Conservation (phyloP, 2,113 vertebrate species). For the Papio anubis region DNA sequence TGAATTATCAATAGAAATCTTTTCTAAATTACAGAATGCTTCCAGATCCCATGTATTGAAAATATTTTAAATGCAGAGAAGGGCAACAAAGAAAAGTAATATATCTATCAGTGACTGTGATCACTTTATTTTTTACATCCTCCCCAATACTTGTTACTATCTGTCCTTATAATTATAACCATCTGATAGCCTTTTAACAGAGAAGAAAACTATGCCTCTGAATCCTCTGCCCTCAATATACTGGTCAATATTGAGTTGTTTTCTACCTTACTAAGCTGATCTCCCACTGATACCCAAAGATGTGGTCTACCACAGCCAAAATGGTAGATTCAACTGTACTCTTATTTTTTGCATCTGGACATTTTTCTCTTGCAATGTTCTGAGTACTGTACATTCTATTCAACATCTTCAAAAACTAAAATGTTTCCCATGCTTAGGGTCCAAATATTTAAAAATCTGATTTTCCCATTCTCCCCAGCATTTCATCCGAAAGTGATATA, state of each 20-base stretch:
- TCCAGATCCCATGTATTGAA: background rate
- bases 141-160: too few relatives aligned
- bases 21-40: background rate
- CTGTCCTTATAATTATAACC: too few relatives aligned
- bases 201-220: background rate
- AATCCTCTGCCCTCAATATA: background rate
- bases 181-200: background rate
- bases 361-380: background rate
- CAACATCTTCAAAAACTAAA: background rate
- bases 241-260: background rate
- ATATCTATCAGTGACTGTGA: background rate
- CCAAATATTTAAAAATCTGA: background rate
- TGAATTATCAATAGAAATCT: background rate
- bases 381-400: background rate
- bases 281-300: background rate
- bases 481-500: background rate
- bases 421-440: background rate
- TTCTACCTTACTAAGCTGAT: background rate
- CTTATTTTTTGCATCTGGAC: background rate
- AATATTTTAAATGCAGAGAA: background rate
- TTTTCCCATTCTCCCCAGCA: too few relatives aligned
- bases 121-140: too few relatives aligned
- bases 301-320: background rate
- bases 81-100: background rate
- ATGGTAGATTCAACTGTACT: background rate